phyloP scores from a whole-genome alignment of 2,888 invertebrate genomes.

The Phengaris alcon region DNA sequence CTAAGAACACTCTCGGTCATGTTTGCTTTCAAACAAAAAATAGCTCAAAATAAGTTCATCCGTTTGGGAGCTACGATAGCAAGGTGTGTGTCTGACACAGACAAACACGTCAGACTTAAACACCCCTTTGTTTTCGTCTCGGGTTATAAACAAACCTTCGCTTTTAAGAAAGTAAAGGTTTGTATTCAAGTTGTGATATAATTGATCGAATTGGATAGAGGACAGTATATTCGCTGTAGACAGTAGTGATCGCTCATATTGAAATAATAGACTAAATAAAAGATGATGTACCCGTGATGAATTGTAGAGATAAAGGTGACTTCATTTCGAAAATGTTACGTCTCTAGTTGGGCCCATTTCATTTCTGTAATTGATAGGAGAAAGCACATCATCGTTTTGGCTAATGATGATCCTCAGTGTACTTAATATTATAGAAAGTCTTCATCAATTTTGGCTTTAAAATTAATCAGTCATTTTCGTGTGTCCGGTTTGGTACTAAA shows the following conservation, averaged over 20 bases:
- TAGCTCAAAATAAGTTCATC: too few relatives aligned
- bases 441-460: background rate
- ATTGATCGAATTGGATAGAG: slow-evolving; percentile 1
- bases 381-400: slow-evolving; percentile 12
- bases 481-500: background rate
- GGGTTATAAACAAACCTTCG: background rate
- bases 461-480: background rate
- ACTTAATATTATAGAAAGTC: background rate
- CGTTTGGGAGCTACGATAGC: too few relatives aligned
- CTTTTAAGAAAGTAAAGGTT: background rate
- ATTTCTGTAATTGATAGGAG: slow-evolving; percentile 4
- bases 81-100: too few relatives aligned
- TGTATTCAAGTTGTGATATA: background rate
- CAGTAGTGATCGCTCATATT: slow-evolving; percentile 5
- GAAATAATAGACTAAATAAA: background rate
- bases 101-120: too few relatives aligned
- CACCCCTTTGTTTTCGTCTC: too few relatives aligned
- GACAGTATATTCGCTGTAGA: background rate
- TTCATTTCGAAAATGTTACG: background rate
- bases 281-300: background rate
- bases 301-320: background rate
- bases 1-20: too few relatives aligned
- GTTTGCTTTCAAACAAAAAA: too few relatives aligned
- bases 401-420: slow-evolving; percentile 11
- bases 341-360: background rate